Conservation (phyloP, 2,888 invertebrate species). For the Tinea semifulvella region DNA sequence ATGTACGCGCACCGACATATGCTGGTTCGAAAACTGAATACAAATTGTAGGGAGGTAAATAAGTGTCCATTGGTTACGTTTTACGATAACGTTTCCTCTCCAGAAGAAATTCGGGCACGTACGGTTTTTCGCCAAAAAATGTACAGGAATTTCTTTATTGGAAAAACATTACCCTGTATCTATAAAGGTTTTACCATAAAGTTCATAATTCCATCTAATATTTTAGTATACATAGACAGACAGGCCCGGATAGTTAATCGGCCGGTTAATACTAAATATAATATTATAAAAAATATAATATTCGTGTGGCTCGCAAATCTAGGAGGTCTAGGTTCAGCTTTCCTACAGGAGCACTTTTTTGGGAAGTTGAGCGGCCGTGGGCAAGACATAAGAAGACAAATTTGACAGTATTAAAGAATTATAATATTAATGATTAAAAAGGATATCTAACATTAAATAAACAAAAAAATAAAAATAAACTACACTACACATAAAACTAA, state of each 20-base stretch:
- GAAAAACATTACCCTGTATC: slow-evolving; percentile 27
- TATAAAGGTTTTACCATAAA: slow-evolving; percentile 16
- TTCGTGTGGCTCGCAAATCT: too few species aligned
- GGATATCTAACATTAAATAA: too few species aligned
- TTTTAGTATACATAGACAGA: neutral
- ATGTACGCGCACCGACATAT: slow-evolving; percentile 14
- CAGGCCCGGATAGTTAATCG: neutral
- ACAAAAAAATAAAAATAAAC: too few species aligned
- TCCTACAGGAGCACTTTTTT: too few species aligned
- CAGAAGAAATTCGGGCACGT: slow-evolving; percentile 23
- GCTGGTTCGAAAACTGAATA: slow-evolving; percentile 19
- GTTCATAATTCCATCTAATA: slow-evolving; percentile 4
- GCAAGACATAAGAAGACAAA: too few species aligned
- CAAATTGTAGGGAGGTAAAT: slow-evolving; percentile 22
- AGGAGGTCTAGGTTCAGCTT: too few species aligned
- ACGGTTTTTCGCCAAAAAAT: slow-evolving; percentile 23
- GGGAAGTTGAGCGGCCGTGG: too few species aligned
- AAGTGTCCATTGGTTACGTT: slow-evolving; percentile 23
- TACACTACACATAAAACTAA: too few species aligned
- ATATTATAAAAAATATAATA: too few species aligned
- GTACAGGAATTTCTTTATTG: slow-evolving; percentile 30
- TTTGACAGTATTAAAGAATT: too few species aligned
- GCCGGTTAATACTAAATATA: too few species aligned
- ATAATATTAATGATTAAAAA: too few species aligned
- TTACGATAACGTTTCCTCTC: slow-evolving; percentile 21